Conservation (phyloP, 1,140 invertebrate genomes). For the Limonius californicus region DNA sequence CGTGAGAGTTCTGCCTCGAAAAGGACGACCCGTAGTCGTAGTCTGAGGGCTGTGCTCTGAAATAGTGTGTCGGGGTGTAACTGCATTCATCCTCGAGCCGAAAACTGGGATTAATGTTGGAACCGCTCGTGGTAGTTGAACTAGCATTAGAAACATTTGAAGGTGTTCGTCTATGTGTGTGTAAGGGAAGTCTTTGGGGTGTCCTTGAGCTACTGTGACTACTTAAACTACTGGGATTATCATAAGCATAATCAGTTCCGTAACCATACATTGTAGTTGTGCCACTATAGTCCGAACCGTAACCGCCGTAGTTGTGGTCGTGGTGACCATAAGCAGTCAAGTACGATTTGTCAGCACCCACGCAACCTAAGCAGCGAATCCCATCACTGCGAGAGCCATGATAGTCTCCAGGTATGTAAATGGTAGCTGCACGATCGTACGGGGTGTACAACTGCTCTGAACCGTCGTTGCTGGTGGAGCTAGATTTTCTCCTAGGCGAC, state of each 20-base stretch:
- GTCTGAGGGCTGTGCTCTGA: constrained; percentile 46
- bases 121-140: constrained; percentile 52
- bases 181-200: constrained; percentile 48
- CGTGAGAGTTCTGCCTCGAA: constrained; percentile 57
- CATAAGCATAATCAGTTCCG: constrained; percentile 53
- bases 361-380: constrained; percentile 28
- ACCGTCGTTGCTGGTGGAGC: constrained; percentile 60
- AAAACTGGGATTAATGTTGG: constrained; percentile 55
- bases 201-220: constrained; percentile 52
- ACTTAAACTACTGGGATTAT: constrained; percentile 54
- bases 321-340: constrained; percentile 24
- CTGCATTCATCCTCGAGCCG: constrained; percentile 61
- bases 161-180: constrained; percentile 61
- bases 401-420: constrained; percentile 55
- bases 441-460: constrained; percentile 50
- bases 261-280: constrained; percentile 44
- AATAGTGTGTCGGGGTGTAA: constrained; percentile 50
- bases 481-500: constrained; percentile 65
- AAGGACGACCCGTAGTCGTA: constrained; percentile 47
- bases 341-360: constrained; percentile 26
- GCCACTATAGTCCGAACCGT: constrained; percentile 44
- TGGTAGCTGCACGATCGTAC: constrained; percentile 51
- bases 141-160: constrained; percentile 69
- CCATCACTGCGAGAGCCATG: constrained; percentile 36
- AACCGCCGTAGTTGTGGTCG: constrained; percentile 41